Evolutionary conservation across 1,140 invertebrate genomes (phyloP).

Genomic region (Drosophila ercepeae): DNA sequence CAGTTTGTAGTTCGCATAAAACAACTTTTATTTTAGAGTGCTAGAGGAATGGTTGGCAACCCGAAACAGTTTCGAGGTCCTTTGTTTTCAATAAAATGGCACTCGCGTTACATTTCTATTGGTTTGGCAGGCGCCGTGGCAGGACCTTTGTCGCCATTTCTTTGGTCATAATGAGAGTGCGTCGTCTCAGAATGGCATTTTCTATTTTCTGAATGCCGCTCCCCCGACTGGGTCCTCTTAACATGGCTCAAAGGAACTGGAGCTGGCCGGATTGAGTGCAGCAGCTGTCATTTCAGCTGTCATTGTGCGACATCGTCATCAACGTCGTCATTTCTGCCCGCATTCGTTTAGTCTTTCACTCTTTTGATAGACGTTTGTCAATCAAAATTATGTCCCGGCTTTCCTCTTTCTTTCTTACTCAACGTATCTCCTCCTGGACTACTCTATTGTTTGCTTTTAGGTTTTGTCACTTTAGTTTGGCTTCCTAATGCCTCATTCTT

Average conservation of each 20-base stretch:
- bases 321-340: slow-evolving; percentile 6
- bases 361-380: slow-evolving; percentile 71
- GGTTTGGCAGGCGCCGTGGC: slow-evolving; percentile 18
- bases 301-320: slow-evolving; percentile 56
- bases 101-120: slow-evolving; percentile 43
- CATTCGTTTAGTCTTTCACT: slow-evolving; percentile 27
- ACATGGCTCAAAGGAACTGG: slow-evolving; percentile 28
- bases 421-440: slow-evolving; percentile 17
- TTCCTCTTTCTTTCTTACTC: slow-evolving; percentile 12
- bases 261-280: slow-evolving; percentile 38
- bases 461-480: slow-evolving; percentile 51
- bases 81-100: slow-evolving; percentile 51
- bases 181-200: slow-evolving; percentile 44
- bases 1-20: neutral
- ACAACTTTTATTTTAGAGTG: slow-evolving; percentile 3
- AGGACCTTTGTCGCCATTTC: slow-evolving; percentile 52
- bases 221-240: slow-evolving; percentile 17
- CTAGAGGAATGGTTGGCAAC: neutral
- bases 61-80: slow-evolving; percentile 31
- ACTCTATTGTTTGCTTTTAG: slow-evolving; percentile 64
- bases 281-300: slow-evolving; percentile 63
- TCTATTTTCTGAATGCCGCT: slow-evolving; percentile 24
- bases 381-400: slow-evolving; percentile 64
- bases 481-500: slow-evolving; percentile 43
- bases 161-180: slow-evolving; percentile 51